Base-by-base conservation (phyloP, 2,888 invertebrate species). In the Mesochorus sp. region DNA sequence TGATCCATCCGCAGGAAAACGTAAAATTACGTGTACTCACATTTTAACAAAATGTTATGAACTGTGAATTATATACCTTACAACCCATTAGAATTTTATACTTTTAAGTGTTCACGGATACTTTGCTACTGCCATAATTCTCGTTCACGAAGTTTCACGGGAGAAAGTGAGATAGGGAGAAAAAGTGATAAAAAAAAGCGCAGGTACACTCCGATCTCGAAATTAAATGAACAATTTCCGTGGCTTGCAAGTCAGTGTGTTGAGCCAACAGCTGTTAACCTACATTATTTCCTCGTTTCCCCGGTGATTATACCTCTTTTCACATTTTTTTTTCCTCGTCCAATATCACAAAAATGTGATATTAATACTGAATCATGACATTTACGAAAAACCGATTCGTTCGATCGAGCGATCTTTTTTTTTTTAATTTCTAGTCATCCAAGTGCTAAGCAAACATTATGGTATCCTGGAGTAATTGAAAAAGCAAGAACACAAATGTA, bases 401-500 rank as follows among this genome's bases (percentile, higher is more conserved):
- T 47, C 31, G 31, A 71, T 64, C 42, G 39, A 0, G 1, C 14
- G 55, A 59, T 67, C 61, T 74, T n/a, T 42, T 21, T 44, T 47
- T 37, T 62, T 61, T 61, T 3, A 8, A 24, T 31, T 42, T 34
- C 42, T 17, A 34, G 26, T 67, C 19, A 28, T 74, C 74, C 68
- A 24, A 78, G 78, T 78, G 78, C 74, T 78, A 4, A 44, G 70
- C 64, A 78, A 78, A 78, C 59, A 74, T 62, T 14, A n/a, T n/a
- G 21, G 39, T 47, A 14, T 39, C 34, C 26, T 34, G 62, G 2
- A 70, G 64, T 74, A 74, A 78, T 78, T 78, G 64, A 74, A 68
- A 12, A n/a, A 19, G 37, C 21, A 51, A 39, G 26, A 37, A 70
- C 51, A 59, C 64, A 70, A 70, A 68, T 49, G 51, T 14, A 34